Conservation (phyloP, 1,140 invertebrate genomes). For the Musca domestica region DNA sequence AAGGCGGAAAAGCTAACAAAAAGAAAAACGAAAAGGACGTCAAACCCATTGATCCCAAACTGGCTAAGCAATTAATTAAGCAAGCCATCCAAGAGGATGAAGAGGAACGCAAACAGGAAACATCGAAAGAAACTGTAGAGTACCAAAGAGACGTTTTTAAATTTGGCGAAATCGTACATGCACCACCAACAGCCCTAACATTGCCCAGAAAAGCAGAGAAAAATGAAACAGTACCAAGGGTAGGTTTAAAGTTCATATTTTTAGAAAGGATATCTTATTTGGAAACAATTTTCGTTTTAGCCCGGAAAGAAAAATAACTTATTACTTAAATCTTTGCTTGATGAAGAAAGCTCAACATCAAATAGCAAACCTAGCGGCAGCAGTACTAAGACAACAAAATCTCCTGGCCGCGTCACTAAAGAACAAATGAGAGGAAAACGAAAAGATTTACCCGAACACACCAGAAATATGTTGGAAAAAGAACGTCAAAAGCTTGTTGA, state of each 20-base stretch:
- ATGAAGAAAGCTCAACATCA: conserved; percentile 12
- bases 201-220: conserved; percentile 56
- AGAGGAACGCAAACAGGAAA: conserved; percentile 41
- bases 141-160: conserved; percentile 57
- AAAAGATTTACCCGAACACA: conserved; percentile 58
- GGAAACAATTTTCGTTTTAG: conserved; percentile 37
- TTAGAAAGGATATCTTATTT: background rate
- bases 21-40: conserved; percentile 31
- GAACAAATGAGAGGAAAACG: conserved; percentile 59
- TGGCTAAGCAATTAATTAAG: conserved; percentile 51
- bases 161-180: conserved; percentile 67
- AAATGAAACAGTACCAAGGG: conserved; percentile 49
- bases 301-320: conserved; percentile 58
- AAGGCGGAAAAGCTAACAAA: conserved; percentile 52
- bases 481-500: conserved; percentile 59
- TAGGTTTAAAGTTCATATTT: conserved; percentile 37
- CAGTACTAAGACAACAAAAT: background rate
- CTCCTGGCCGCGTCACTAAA: conserved; percentile 30
- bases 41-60: conserved; percentile 53
- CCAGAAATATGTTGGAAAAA: conserved; percentile 60
- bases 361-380: background rate
- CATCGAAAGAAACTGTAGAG: conserved; percentile 32
- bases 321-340: conserved; percentile 54
- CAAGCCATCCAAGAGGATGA: conserved; percentile 45
- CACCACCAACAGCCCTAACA: conserved; percentile 59